A percentile compares a stretch with the other conserved stretches of the same genome.
Evolutionary conservation across 2,797 vertebrate species (phyloP).

Genomic region (Odontamblyopus rebecca): DNA sequence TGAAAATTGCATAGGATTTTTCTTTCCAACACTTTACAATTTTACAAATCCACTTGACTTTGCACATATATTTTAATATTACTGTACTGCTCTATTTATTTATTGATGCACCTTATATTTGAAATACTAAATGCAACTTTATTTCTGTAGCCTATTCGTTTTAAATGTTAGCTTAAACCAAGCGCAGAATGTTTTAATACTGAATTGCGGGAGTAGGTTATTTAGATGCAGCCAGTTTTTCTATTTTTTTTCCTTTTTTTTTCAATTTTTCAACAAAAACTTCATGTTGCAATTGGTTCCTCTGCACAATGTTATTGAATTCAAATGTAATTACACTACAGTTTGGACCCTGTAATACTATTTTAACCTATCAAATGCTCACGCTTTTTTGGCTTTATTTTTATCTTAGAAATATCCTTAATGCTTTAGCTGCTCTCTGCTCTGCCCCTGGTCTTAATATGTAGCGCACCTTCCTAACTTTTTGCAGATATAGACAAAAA

Average conservation of each 20-base stretch:
- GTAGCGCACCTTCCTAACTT: constrained; percentile 71
- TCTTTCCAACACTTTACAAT: too few relatives aligned
- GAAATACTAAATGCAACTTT: neutral
- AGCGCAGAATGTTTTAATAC: neutral
- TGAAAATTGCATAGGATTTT: too few relatives aligned
- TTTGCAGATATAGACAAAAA: constrained; percentile 51
- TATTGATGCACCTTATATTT: neutral
- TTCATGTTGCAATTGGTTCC: too few relatives aligned
- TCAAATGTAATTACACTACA: neutral
- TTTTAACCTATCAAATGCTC: neutral
- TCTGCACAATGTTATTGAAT: neutral
- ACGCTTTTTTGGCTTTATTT: constrained; percentile 23
- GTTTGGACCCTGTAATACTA: neutral
- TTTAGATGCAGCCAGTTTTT: too few relatives aligned
- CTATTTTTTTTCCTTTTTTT: too few relatives aligned
- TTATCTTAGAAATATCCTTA: constrained; percentile 39
- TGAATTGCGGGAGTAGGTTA: neutral
- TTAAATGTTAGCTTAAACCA: neutral
- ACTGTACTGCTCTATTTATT: neutral
- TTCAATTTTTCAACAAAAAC: neutral
- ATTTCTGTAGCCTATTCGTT: neutral
- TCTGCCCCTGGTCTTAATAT: constrained; percentile 60
- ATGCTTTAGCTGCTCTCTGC: constrained; percentile 47
- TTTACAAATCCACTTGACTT: neutral
- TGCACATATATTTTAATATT: neutral